phyloP scores from a whole-genome alignment of 2,888 invertebrate species.

The Scaeva pyrastri region DNA sequence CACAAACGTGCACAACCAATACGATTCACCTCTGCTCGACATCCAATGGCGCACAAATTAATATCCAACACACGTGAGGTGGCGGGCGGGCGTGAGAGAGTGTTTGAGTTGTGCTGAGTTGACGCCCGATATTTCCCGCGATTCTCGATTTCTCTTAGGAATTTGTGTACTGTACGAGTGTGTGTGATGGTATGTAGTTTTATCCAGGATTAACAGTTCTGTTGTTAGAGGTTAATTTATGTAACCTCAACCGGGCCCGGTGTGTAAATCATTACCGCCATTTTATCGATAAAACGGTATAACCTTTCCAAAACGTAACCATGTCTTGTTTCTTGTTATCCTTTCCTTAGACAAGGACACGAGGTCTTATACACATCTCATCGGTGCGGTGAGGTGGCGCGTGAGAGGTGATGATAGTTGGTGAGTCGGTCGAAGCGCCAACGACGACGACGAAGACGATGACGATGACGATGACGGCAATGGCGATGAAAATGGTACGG shows the following conservation, averaged over 20 bases:
- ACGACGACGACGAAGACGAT: no score
- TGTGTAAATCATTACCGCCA: conserved; percentile 54
- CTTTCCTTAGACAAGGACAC: conserved; percentile 45
- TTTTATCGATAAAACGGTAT: conserved; percentile 69
- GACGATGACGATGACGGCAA: no score
- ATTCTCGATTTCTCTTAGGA: conserved; percentile 14
- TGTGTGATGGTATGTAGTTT: conserved; percentile 2
- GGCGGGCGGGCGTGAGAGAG: conserved; percentile 16
- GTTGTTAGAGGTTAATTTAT: conserved; percentile 68
- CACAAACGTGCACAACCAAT: conserved; percentile 51
- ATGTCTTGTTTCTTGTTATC: conserved; percentile 33
- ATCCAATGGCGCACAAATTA: conserved; percentile 56
- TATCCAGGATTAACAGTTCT: conserved; percentile 38
- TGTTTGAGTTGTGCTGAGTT: no score
- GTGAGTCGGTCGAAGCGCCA: no score
- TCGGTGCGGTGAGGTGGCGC: background rate
- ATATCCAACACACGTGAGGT: conserved; percentile 46
- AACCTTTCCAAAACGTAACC: conserved; percentile 9
- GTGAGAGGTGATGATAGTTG: no score
- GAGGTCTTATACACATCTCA: conserved; percentile 7
- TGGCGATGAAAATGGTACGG: background rate
- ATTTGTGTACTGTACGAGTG: conserved; percentile 9
- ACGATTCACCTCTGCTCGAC: conserved; percentile 28
- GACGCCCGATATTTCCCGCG: conserved; percentile 33
- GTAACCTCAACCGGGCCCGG: conserved; percentile 44